A percentile compares a stretch with the other conserved stretches of the same genome.
Evolutionary conservation across 2,888 invertebrate genomes (phyloP).

Genomic region (Andrena chrysosceles): DNA sequence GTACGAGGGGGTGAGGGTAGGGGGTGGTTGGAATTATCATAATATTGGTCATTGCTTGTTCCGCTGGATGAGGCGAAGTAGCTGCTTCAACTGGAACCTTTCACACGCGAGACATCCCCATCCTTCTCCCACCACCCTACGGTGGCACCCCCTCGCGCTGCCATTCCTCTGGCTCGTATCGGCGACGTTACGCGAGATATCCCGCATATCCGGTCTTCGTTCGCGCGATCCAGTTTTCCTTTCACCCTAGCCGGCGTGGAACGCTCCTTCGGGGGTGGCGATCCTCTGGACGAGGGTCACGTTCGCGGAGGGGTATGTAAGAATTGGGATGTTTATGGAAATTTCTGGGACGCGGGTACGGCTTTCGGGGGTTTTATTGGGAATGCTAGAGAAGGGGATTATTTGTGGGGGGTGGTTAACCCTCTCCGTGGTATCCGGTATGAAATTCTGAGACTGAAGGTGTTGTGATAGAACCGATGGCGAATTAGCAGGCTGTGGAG

Average conservation of each 20-base stretch:
- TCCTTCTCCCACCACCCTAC: neutral
- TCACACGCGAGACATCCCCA: constrained; percentile 44
- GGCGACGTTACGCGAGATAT: constrained; percentile 13
- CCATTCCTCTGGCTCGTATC: constrained; percentile 9
- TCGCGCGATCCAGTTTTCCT: neutral
- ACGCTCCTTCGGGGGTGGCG: neutral
- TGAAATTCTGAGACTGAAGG: too few species aligned
- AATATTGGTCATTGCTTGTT: constrained; percentile 83
- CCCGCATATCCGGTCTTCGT: neutral
- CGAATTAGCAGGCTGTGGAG: too few species aligned
- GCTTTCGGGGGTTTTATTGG: too few species aligned
- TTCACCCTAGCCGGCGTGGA: neutral
- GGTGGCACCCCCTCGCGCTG: neutral
- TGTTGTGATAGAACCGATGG: too few species aligned
- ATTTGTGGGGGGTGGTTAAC: too few species aligned
- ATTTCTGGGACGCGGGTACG: too few species aligned
- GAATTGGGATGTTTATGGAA: too few species aligned
- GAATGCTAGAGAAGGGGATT: too few species aligned
- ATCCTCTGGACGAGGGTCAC: neutral
- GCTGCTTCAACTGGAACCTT: constrained; percentile 69
- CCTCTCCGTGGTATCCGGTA: too few species aligned
- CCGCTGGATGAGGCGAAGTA: constrained; percentile 76
- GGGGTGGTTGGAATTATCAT: constrained; percentile 82
- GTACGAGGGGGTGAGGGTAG: neutral
- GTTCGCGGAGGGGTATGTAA: neutral